These are phyloP conservation scores for Phrynocephalus versicolor DNA, from an alignment of 2,113 vertebrate genomes.

Conservation along the genomic window DNA sequence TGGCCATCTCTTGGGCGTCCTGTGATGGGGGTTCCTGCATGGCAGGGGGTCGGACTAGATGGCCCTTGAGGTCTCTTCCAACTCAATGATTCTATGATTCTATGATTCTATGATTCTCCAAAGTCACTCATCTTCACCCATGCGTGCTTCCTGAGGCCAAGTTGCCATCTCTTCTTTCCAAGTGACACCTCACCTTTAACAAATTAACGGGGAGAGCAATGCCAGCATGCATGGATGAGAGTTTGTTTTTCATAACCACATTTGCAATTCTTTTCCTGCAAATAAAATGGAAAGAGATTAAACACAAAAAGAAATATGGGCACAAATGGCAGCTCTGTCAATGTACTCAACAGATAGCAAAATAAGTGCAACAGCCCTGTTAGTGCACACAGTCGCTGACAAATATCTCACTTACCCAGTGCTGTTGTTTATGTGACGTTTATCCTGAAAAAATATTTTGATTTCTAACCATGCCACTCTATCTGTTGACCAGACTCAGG, in stretches of 20 bases:
- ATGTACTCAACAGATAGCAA: background rate
- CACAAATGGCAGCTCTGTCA: background rate
- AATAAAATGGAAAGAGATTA: background rate
- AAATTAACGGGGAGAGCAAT: background rate
- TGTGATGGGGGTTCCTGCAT: too few relatives aligned
- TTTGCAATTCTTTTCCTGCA: background rate
- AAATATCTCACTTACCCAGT: background rate
- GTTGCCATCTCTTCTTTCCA: background rate
- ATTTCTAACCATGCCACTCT: background rate
- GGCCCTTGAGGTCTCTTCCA: too few relatives aligned
- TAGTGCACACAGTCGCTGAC: background rate
- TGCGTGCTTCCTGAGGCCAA: too few relatives aligned
- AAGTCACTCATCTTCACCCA: too few relatives aligned
- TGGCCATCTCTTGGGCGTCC: too few relatives aligned
- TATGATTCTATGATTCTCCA: too few relatives aligned
- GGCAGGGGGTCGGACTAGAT: too few relatives aligned
- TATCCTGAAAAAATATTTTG: constrained; percentile 5
- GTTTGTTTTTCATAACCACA: background rate
- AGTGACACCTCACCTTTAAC: background rate
- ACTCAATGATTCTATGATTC: too few relatives aligned
- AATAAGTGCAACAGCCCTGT: background rate
- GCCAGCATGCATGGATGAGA: background rate
- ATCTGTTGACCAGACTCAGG: fast-evolving
- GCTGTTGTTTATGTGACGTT: background rate
- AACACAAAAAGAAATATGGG: background rate